Conservation (phyloP, 2,113 vertebrate genomes). For the Hirundichthys speculiger region DNA sequence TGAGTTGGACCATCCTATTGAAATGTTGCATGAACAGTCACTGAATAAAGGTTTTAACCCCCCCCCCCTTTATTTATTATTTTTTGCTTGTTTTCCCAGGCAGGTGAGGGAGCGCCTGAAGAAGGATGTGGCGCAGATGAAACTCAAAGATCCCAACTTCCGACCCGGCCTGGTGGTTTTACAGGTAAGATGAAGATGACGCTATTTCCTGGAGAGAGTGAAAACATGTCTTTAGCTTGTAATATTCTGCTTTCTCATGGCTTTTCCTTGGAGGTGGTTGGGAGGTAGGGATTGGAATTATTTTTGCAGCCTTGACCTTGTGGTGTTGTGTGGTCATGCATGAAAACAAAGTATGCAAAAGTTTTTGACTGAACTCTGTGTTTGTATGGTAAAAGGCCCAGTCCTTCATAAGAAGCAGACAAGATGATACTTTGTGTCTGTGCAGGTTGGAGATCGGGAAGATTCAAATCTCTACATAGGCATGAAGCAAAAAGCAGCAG, state of each 20-base stretch:
- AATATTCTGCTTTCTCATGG: conserved; percentile 3
- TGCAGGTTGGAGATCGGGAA: conserved; percentile 93
- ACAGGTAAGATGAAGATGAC: conserved; percentile 81
- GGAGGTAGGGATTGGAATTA: conserved; percentile 11
- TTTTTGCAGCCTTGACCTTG: background rate
- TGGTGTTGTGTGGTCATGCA: background rate
- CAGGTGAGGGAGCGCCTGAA: conserved; percentile 90
- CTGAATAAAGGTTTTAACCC: background rate
- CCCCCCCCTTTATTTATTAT: background rate
- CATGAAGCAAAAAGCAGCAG: conserved; percentile 96
- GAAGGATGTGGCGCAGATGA: conserved; percentile 88
- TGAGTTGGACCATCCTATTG: background rate
- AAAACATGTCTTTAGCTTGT: background rate
- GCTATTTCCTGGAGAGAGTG: background rate
- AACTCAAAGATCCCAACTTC: conserved; percentile 85
- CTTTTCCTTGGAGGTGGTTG: conserved; percentile 7
- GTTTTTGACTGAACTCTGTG: background rate
- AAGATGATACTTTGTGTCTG: conserved; percentile 9
- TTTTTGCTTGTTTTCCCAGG: conserved; percentile 71
- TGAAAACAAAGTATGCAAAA: conserved; percentile 2
- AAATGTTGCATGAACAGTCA: background rate
- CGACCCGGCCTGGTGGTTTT: conserved; percentile 92
- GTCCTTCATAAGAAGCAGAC: background rate
- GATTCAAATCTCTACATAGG: conserved; percentile 98
- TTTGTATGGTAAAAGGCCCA: background rate